These are phyloP conservation scores for Toxotes lorentzi DNA, from an alignment of 2,797 vertebrate species.

Conservation along the genomic window DNA sequence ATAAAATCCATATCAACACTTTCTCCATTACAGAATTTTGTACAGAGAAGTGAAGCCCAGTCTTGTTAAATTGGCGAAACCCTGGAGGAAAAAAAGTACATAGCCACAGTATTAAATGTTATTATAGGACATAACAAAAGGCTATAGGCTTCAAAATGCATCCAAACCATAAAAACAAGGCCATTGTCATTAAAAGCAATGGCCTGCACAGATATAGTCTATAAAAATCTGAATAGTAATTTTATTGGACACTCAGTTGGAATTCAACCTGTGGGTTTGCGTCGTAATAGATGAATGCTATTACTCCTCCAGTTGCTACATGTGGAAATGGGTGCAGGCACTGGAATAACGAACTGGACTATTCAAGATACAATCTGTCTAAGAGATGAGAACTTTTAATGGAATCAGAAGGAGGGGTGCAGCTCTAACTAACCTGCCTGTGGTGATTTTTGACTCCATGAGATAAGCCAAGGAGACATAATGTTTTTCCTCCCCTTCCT, in stretches of 20 bases:
- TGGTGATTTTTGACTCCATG: constrained; percentile 61
- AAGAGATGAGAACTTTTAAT: constrained; percentile 65
- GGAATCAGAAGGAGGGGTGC: constrained; percentile 50
- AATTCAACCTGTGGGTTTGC: constrained; percentile 67
- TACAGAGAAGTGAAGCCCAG: constrained; percentile 36
- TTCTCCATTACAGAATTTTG: constrained; percentile 52
- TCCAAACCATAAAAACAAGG: constrained; percentile 62
- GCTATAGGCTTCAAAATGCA: constrained; percentile 49
- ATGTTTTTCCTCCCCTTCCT: constrained; percentile 62
- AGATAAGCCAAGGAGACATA: constrained; percentile 73
- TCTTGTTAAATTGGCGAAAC: constrained; percentile 36
- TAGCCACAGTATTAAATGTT: constrained; percentile 45
- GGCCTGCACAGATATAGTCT: constrained; percentile 63
- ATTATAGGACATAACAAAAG: constrained; percentile 48
- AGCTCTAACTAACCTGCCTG: constrained; percentile 66
- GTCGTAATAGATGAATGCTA: constrained; percentile 46
- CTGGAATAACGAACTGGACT: constrained; percentile 49
- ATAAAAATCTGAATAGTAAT: constrained; percentile 68
- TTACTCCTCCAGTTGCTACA: constrained; percentile 41
- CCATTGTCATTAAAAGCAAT: constrained; percentile 70
- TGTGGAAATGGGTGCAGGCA: constrained; percentile 56
- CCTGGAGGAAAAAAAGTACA: constrained; percentile 18
- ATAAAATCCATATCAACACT: constrained; percentile 60
- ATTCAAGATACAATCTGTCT: constrained; percentile 51
- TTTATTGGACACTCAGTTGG: constrained; percentile 55